A percentile compares a stretch with the other conserved stretches of the same genome.
These are phyloP conservation scores for Pyxicephalus adspersus DNA, from an alignment of 2,113 vertebrate genomes.

Conservation along the genomic window DNA sequence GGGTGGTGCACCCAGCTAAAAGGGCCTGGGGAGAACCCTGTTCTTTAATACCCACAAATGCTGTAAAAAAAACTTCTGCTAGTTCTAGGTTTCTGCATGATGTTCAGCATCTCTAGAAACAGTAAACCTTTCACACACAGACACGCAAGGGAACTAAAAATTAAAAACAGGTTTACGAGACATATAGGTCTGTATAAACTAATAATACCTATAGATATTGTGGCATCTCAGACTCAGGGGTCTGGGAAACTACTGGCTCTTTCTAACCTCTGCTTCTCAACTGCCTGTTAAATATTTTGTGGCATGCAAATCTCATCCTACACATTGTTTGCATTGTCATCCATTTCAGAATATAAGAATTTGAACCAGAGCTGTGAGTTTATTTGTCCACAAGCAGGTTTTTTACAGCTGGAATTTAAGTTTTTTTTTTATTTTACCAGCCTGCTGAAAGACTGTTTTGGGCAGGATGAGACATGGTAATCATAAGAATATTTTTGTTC, in stretches of 20 bases:
- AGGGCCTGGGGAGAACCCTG: too few species aligned
- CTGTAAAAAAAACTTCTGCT: too few species aligned
- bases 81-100: too few species aligned
- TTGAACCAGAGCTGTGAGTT: not conserved
- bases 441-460: not conserved
- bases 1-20: too few species aligned
- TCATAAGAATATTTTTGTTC: constrained; percentile 22
- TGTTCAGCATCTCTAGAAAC: too few species aligned
- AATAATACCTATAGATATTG: too few species aligned
- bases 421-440: not conserved
- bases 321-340: not conserved
- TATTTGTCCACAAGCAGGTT: not conserved
- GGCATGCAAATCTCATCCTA: not conserved
- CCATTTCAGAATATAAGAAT: not conserved
- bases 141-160: too few species aligned
- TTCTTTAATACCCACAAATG: too few species aligned
- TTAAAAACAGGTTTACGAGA: too few species aligned
- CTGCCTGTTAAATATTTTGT: constrained; percentile 14
- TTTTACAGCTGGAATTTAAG: not conserved
- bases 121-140: too few species aligned
- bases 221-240: not conserved
- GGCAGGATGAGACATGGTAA: not conserved
- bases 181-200: too few species aligned
- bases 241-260: not conserved
- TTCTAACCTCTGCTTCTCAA: not conserved